phyloP scores from a whole-genome alignment of 2,113 vertebrate genomes.

The Erinaceus europaeus region DNA sequence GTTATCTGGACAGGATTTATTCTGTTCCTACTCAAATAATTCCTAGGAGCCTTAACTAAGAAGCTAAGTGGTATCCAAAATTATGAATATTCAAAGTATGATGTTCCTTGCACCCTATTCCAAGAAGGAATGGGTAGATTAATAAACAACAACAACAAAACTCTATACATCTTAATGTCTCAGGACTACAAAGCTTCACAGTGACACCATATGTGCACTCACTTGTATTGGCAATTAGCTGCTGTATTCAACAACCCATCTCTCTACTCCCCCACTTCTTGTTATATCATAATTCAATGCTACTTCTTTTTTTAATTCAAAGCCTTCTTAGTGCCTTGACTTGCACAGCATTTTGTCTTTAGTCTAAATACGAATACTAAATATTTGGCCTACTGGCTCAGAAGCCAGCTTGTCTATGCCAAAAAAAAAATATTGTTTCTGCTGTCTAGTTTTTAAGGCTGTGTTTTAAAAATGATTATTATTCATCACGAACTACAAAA shows the following conservation, averaged over 20 bases:
- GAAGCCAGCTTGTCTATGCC: conserved; percentile 32
- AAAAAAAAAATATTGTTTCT: conserved; percentile 40
- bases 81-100: not conserved
- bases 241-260: not conserved
- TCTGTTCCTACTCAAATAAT: not conserved
- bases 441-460: conserved; percentile 52
- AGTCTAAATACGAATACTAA: conserved; percentile 54
- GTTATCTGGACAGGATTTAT: not conserved
- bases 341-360: conserved; percentile 47
- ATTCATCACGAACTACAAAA: conserved; percentile 54
- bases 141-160: not conserved
- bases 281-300: not conserved
- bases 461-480: conserved; percentile 51
- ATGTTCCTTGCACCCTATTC: not conserved
- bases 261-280: conserved; percentile 15
- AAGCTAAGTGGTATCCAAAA: not conserved
- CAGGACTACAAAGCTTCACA: not conserved
- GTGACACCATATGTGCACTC: not conserved
- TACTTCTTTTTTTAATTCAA: not conserved
- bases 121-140: not conserved
- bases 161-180: not conserved
- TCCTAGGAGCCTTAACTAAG: conserved; percentile 10
- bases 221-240: conserved; percentile 11
- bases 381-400: conserved; percentile 50
- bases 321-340: not conserved